phyloP scores from a whole-genome alignment of 2,888 invertebrate genomes.

The Platycheirus albimanus region DNA sequence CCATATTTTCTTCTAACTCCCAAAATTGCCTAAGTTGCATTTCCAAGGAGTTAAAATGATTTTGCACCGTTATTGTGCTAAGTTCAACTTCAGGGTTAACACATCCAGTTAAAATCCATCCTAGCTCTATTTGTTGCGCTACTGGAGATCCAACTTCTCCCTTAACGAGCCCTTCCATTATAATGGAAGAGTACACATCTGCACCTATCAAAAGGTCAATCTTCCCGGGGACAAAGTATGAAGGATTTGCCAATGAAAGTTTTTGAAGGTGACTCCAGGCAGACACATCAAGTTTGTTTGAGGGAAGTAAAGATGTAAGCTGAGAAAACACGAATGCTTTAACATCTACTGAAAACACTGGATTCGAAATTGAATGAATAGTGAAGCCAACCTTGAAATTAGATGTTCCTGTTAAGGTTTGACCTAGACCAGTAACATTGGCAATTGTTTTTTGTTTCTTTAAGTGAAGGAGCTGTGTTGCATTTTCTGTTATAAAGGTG shows the following conservation, averaged over 20 bases:
- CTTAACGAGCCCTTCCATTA: neutral
- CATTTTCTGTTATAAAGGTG: slow-evolving; percentile 9
- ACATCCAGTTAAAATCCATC: slow-evolving; percentile 27
- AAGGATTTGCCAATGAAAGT: neutral
- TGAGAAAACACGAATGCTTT: slow-evolving; percentile 7
- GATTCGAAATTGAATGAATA: neutral
- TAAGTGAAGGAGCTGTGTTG: neutral
- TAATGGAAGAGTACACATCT: neutral
- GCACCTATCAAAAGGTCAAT: neutral
- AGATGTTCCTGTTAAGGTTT: slow-evolving; percentile 4
- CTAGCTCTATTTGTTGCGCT: slow-evolving; percentile 29
- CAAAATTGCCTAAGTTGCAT: slow-evolving; percentile 23
- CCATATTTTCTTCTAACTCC: slow-evolving; percentile 21
- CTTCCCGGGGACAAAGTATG: neutral
- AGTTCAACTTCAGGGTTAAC: neutral
- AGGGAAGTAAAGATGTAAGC: neutral
- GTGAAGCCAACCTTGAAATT: neutral
- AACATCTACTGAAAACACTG: neutral
- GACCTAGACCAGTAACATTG: slow-evolving; percentile 2
- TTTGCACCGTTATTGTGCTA: slow-evolving; percentile 4
- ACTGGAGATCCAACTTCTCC: slow-evolving; percentile 1
- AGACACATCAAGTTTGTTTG: neutral
- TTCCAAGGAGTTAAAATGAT: slow-evolving; percentile 19
- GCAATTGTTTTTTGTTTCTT: slow-evolving; percentile 1
- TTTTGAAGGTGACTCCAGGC: neutral